Percentiles rank a stretch among this genome's conserved stretches.
Evolutionary conservation across 1,140 invertebrate genomes (phyloP).

Genomic region (Riptortus pedestris): DNA sequence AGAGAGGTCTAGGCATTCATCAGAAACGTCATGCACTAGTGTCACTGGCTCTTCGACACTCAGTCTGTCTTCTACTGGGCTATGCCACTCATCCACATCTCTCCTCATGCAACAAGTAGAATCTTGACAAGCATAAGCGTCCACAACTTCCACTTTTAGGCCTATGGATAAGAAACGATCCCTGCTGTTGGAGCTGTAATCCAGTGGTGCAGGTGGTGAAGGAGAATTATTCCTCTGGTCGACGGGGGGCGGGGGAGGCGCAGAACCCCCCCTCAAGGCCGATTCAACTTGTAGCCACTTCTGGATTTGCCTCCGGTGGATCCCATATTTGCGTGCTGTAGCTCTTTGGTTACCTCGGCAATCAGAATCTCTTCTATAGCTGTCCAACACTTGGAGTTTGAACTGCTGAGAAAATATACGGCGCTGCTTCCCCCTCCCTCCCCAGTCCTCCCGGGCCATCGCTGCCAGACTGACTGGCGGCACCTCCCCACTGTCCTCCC

Average conservation of each 20-base stretch:
- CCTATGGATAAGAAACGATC: slow-evolving; percentile 42
- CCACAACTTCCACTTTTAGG: slow-evolving; percentile 44
- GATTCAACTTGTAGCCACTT: slow-evolving; percentile 78
- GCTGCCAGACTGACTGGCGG: slow-evolving; percentile 40
- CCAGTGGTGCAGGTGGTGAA: slow-evolving; percentile 39
- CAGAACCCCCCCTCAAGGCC: slow-evolving; percentile 39
- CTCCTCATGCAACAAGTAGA: slow-evolving; percentile 33
- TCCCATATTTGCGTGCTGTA: slow-evolving; percentile 74
- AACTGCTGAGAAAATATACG: slow-evolving; percentile 75
- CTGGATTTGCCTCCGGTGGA: slow-evolving; percentile 74
- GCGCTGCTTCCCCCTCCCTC: slow-evolving; percentile 51
- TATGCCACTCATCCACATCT: not conserved
- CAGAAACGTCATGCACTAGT: slow-evolving; percentile 38
- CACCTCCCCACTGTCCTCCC: slow-evolving; percentile 26
- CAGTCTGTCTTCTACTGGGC: slow-evolving; percentile 55
- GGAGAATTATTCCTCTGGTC: slow-evolving; percentile 36
- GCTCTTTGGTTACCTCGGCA: slow-evolving; percentile 75
- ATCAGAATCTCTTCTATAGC: slow-evolving; percentile 67
- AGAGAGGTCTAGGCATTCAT: slow-evolving; percentile 29
- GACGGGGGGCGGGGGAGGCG: slow-evolving; percentile 41
- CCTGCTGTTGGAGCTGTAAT: slow-evolving; percentile 38
- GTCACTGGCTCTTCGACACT: slow-evolving; percentile 43
- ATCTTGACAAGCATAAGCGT: slow-evolving; percentile 44
- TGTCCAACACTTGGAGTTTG: slow-evolving; percentile 69
- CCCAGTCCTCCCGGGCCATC: slow-evolving; percentile 39